These are phyloP conservation scores for Aplodontia rufa DNA, from an alignment of 2,113 vertebrate species.

Conservation along the genomic window DNA sequence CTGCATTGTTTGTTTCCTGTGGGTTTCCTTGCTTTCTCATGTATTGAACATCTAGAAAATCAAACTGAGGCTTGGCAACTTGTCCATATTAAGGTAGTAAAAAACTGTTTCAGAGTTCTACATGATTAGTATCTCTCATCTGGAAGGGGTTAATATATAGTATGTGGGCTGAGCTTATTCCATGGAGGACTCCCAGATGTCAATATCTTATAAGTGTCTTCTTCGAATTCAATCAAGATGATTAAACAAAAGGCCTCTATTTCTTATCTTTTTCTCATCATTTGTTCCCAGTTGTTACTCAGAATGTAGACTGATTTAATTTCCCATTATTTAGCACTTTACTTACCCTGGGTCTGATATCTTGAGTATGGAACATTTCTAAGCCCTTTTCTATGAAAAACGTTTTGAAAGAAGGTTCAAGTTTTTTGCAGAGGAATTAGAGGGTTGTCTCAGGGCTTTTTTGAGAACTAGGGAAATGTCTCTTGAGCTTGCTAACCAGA, in stretches of 20 bases:
- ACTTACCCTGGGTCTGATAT: neutral
- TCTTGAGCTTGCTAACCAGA: neutral
- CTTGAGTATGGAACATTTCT: constrained; percentile 1
- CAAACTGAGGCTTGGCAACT: neutral
- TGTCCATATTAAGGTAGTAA: too few relatives aligned
- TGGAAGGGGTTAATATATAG: too few relatives aligned
- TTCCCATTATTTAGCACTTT: constrained; percentile 12
- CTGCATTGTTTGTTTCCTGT: neutral
- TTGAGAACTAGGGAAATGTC: neutral
- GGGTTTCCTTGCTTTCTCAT: neutral
- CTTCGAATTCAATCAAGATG: constrained; percentile 22
- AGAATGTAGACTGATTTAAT: constrained; percentile 21
- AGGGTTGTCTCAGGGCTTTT: neutral
- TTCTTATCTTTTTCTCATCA: neutral
- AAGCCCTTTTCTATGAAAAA: neutral
- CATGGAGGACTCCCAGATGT: neutral
- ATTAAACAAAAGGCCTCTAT: neutral
- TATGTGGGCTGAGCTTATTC: neutral
- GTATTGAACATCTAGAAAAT: neutral
- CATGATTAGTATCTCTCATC: too few relatives aligned
- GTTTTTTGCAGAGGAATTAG: neutral
- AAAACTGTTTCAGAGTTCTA: too few relatives aligned
- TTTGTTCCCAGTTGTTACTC: neutral
- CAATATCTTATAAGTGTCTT: neutral
- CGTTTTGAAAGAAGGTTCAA: neutral